Evolutionary conservation across 2,797 vertebrate genomes (phyloP), one percentile per base, ranked within the genome.

Genomic region (Merluccius polli): DNA sequence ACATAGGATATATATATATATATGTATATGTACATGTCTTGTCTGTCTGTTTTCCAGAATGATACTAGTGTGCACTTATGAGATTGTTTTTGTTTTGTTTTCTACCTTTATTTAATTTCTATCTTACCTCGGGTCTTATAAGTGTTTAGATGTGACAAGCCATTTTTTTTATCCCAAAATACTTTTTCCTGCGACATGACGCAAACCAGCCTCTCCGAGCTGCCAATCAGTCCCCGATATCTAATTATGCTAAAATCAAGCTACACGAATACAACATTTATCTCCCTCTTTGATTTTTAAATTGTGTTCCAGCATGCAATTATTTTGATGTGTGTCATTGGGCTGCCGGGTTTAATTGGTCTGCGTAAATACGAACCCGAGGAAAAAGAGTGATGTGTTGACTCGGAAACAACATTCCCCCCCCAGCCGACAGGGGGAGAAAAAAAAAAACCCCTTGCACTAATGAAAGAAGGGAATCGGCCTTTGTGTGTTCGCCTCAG

Each of bases 281-380:
- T 73, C 82, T 44, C 80, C 75, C 81, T 85, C 77, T 84, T 84
- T 75, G 79, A 83, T 80, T 68, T 90, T 88, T 86, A 78, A 79
- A 77, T 29, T 79, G 83, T 75, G 72, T 83, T 84, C 82, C 79
- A 77, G 81, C 72, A 82, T 79, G 82, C 78, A 79, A 81, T 87
- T 87, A 89, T 87, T 91, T 83, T 89, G 88, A 90, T 86, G 77
- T 68, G 79, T 89, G 88, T 89, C 89, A 86, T 86, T 87, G 86
- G 44, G 84, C 82, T 76, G 72, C 78, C 82, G 81, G 84, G 80
- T 89, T 88, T 92, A 93, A 92, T 92, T 92, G 89, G 89, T 91
- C 90, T 86, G 65, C 68, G 76, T 84, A 88, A 88, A 89, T 81
- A 86, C 79, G 76, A 84, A 83, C 79, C 82, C 0, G 0, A 69